phyloP scores from a whole-genome alignment of 2,888 invertebrate genomes.

The Himalopsyche japonica region DNA sequence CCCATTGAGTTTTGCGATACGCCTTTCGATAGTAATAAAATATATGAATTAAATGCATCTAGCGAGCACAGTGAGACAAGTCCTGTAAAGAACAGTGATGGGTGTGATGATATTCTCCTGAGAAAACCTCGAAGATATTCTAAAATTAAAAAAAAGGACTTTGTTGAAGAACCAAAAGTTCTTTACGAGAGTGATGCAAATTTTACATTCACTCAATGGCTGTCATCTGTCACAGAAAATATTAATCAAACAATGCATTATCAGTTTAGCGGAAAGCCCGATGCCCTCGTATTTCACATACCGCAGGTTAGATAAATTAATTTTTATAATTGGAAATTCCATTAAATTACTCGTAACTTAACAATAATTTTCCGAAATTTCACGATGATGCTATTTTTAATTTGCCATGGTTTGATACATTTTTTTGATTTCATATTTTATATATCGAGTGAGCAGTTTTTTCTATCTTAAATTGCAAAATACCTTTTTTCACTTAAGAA shows the following conservation, averaged over 20 bases:
- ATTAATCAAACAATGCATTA: slow-evolving; percentile 77
- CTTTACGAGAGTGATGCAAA: slow-evolving; percentile 41
- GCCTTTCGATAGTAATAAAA: background rate
- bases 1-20: background rate
- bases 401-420: no score
- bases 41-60: background rate
- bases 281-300: slow-evolving; percentile 70
- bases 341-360: no score
- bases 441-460: no score
- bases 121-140: background rate
- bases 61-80: background rate
- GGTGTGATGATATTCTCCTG: background rate
- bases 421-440: no score
- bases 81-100: background rate
- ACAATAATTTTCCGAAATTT: no score
- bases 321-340: no score
- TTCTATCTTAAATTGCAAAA: no score
- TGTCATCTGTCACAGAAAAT: slow-evolving; percentile 74
- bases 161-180: background rate
- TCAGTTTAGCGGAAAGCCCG: slow-evolving; percentile 67
- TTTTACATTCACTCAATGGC: slow-evolving; percentile 67
- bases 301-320: slow-evolving; percentile 58
- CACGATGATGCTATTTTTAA: no score
- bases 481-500: no score
- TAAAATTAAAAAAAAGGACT: background rate